Percentiles rank a stretch among this genome's conserved stretches.
Conservation (phyloP, 2,888 invertebrate species). For the Cerceris ruficornis region DNA sequence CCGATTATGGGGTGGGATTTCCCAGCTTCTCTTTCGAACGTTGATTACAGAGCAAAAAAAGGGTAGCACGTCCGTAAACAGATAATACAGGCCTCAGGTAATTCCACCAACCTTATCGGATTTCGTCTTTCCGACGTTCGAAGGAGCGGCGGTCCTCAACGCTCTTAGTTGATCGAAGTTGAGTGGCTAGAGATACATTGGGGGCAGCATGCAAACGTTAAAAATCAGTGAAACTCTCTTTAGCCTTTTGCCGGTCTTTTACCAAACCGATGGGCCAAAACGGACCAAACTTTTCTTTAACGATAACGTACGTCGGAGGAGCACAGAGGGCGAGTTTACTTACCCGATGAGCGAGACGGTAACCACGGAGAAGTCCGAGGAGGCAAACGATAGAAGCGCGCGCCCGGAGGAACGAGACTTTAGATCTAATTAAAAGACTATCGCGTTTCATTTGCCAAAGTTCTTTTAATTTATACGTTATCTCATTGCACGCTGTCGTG, state of each 20-base stretch:
- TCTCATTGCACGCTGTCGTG: too few species aligned
- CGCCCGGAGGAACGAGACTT: too few species aligned
- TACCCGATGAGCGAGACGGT: slow-evolving; percentile 48
- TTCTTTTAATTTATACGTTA: slow-evolving; percentile 30
- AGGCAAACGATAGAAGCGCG: too few species aligned
- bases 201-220: slow-evolving; percentile 79
- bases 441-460: too few species aligned
- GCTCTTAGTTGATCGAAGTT: slow-evolving; percentile 91
- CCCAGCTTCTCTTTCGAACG: too few species aligned
- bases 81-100: slow-evolving; percentile 14
- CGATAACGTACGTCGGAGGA: background rate
- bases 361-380: slow-evolving; percentile 22
- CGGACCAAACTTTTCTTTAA: too few species aligned
- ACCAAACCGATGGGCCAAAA: background rate
- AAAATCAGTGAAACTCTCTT: slow-evolving; percentile 65
- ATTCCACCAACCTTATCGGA: slow-evolving; percentile 90
- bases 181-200: slow-evolving; percentile 85
- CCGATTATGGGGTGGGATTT: too few species aligned
- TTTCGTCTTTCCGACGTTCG: slow-evolving; percentile 92
- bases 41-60: background rate
- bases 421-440: too few species aligned
- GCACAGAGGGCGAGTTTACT: slow-evolving; percentile 37
- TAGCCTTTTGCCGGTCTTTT: background rate
- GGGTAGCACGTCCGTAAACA: background rate
- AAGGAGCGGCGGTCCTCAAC: slow-evolving; percentile 93